Evolutionary conservation across 1,140 invertebrate species (phyloP).

Genomic region (Alviniconcha marisindica): DNA sequence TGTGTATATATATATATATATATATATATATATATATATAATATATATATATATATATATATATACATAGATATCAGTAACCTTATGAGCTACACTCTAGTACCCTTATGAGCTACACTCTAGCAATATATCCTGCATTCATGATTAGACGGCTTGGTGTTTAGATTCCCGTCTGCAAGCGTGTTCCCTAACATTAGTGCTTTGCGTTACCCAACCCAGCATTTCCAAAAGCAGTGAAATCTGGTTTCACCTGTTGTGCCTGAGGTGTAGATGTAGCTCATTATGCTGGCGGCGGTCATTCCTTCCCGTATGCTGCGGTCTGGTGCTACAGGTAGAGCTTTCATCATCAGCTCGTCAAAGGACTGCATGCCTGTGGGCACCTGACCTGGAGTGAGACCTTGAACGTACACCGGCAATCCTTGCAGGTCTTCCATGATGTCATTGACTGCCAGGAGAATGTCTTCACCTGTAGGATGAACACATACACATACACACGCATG

Average conservation of each 20-base stretch:
- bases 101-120: too few relatives aligned
- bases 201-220: not conserved
- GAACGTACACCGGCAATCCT: constrained; percentile 56
- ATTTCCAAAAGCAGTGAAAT: not conserved
- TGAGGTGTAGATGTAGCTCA: constrained; percentile 46
- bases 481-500: not conserved
- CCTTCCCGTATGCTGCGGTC: constrained; percentile 23
- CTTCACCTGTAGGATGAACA: constrained; percentile 48
- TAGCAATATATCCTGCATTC: too few relatives aligned
- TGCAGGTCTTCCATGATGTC: constrained; percentile 48
- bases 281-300: constrained; percentile 34
- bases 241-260: constrained; percentile 47
- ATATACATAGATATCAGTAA: too few relatives aligned
- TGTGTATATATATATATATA: too few relatives aligned
- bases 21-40: too few relatives aligned
- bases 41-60: too few relatives aligned
- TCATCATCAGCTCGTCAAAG: constrained; percentile 35
- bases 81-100: too few relatives aligned
- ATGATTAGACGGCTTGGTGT: too few relatives aligned
- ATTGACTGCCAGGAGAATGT: constrained; percentile 50
- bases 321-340: constrained; percentile 5
- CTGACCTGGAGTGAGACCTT: constrained; percentile 37
- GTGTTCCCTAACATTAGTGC: not conserved
- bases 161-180: not conserved
- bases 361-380: constrained; percentile 33